Evolutionary conservation across 2,113 vertebrate species (phyloP).

Genomic region (Sorex fumeus): DNA sequence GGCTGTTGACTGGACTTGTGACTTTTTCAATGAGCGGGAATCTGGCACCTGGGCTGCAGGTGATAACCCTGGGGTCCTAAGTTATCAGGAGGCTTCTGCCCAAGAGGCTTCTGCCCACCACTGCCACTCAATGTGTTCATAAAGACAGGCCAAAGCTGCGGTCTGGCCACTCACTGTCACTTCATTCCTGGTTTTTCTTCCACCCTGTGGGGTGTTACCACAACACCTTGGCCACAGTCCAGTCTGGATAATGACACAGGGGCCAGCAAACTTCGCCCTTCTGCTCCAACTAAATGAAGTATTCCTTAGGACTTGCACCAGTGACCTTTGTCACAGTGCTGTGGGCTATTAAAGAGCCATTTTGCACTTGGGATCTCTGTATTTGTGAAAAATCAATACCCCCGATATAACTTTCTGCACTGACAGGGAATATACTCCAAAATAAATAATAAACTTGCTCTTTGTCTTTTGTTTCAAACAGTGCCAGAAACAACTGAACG

Average conservation of each 20-base stretch:
- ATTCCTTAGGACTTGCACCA: slow-evolving; percentile 53
- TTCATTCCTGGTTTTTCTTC: slow-evolving; percentile 26
- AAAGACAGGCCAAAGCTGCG: slow-evolving; percentile 1
- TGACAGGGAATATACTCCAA: slow-evolving; percentile 51
- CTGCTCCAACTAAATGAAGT: slow-evolving; percentile 71
- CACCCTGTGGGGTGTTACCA: slow-evolving; percentile 38
- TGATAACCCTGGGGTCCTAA: background rate
- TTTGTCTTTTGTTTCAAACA: slow-evolving; percentile 12
- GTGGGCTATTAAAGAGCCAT: slow-evolving; percentile 59
- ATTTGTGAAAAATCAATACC: slow-evolving; percentile 71
- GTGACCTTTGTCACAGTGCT: slow-evolving; percentile 71
- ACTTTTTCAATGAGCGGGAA: background rate
- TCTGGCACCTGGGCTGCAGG: background rate
- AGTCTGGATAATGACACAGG: slow-evolving; percentile 68
- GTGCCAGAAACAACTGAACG: slow-evolving; percentile 30
- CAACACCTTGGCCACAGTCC: slow-evolving; percentile 59
- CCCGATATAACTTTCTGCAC: slow-evolving; percentile 43
- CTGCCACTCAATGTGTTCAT: background rate
- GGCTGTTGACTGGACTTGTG: background rate
- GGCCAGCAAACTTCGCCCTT: slow-evolving; percentile 61
- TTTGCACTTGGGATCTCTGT: slow-evolving; percentile 60
- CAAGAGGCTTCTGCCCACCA: too few species aligned
- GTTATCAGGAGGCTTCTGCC: too few species aligned
- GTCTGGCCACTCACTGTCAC: background rate
- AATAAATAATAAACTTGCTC: slow-evolving; percentile 52